Base-by-base conservation (phyloP, 2,797 vertebrate genomes). In the Paedocypris micromegethes region DNA sequence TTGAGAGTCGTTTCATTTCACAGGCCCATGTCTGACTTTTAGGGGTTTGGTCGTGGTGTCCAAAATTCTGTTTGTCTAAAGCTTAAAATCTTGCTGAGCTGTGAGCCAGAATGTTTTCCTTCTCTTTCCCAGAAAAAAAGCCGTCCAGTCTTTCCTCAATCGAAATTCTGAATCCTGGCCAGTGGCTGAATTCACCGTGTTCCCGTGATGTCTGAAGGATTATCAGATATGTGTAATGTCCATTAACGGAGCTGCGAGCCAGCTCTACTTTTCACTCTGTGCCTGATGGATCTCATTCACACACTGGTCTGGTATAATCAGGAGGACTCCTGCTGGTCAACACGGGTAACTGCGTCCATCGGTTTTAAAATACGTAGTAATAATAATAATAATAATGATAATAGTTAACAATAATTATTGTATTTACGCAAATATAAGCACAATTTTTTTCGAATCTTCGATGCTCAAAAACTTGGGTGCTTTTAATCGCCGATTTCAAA, bases 241-340 rank as follows among this genome's bases (percentile, higher is more conserved):
- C 54, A 45, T 41, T 3, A 9, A 67, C 54, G 66, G 54, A 74
- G 54, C 49, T 57, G 49, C 75, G 59, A 61, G 37, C 7, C 40
- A 57, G 62, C 23, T 23, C 23, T 23, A 23, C 23, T 23, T 23
- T 23, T 23, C 23, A 23, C 23, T 23, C 23, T 1, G 23, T 1
- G 23, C 23, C 23, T 23, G 23, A 23, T 23, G 23, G 23, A 23
- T 23, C 56, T 72, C 68, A 69, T 66, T 72, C 58, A 72, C 62
- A 62, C 64, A 8, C 49, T 45, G n/a, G 52, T 78, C 58, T 44
- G 38, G 61, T 70, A 61, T 71, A 67, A 66, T 64, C 75, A 75
- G 75, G 72, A 77, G 79, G 79, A 79, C 79, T 76, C 75, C 79
- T 78, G 76, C 77, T 81, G 79, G 79, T 58, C 68, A 74, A 44